Evolutionary conservation across 1,140 invertebrate genomes (phyloP).

Genomic region (Ceratoteleas bidentatus): DNA sequence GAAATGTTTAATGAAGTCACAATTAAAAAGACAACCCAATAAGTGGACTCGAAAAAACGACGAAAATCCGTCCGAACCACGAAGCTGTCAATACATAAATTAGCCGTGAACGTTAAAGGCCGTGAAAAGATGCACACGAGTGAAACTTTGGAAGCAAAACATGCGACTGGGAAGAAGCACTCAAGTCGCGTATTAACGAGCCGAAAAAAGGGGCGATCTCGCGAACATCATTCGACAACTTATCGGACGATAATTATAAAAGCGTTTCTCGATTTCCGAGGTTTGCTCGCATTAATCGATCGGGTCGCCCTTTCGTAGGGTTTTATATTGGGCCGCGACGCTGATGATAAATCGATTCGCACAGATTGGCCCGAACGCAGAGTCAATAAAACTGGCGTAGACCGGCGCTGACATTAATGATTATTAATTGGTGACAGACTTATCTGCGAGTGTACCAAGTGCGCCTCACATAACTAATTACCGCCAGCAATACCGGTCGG

Average conservation of each 20-base stretch:
- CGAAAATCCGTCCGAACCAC: not conserved
- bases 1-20: not conserved
- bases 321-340: constrained; percentile 11
- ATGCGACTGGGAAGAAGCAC: not conserved
- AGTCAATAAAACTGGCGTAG: constrained; percentile 62
- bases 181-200: constrained; percentile 18
- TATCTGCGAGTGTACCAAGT: constrained; percentile 54
- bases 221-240: constrained; percentile 1
- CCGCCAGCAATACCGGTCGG: constrained; percentile 39
- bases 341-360: constrained; percentile 53
- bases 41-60: not conserved
- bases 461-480: constrained; percentile 59
- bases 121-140: not conserved
- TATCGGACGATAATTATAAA: constrained; percentile 40
- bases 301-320: constrained; percentile 1
- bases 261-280: constrained; percentile 44
- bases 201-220: constrained; percentile 2
- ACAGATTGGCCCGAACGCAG: constrained; percentile 35
- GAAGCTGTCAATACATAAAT: constrained; percentile 22
- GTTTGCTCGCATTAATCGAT: constrained; percentile 38
- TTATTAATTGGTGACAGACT: constrained; percentile 67
- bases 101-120: constrained; percentile 1
- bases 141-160: constrained; percentile 15
- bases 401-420: constrained; percentile 62
- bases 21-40: not conserved